Evolutionary conservation across 2,113 vertebrate species (phyloP), one percentile per base, ranked within the genome.

Genomic region (Silurus meridionalis): DNA sequence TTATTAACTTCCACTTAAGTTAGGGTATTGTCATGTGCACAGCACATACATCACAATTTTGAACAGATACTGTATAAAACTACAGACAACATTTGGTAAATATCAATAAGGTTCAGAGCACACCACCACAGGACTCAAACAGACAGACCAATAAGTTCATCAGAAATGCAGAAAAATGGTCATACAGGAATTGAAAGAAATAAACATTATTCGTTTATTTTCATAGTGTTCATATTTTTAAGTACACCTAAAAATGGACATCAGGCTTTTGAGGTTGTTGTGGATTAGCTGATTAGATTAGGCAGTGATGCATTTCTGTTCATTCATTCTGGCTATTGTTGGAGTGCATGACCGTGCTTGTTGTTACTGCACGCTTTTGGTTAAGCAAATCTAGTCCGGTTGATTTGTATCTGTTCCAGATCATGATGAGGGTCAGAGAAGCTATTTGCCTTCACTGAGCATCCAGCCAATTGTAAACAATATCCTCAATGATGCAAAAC

Each of bases 21-120:
- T 89, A 88, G 93, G 93, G 91, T 90, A 91, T 82, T 84, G 75
- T 87, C 86, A 90, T 98, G 98, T 98, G 97, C 97, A 96, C 92
- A 96, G 97, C 97, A 99, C 98, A 98, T 96, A 97, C 95, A 94
- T 88, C 88, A 91, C 90, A 90, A 91, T 89, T 89, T 91, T 91
- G 89, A 94, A 93, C 81, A 92, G 92, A 91, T 93, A 95, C 96
- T 96, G 96, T 96, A 97, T 96, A 96, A 96, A 98, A 97, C 96
- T 97, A 97, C 97, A 97, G 95, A 95, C 93, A 94, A 93, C 94
- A 92, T 89, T 93, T 90, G 89, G 93, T 86, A 92, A 93, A 93
- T 91, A 85, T 78, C 90, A 74, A 91, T 85, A 92, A 93, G 92
- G 90, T 67, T 81, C 67, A 88, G 82, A 91, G 91, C 92, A 90